phyloP scores from a whole-genome alignment of 2,797 vertebrate genomes.

The Megaceryle alcyon region DNA sequence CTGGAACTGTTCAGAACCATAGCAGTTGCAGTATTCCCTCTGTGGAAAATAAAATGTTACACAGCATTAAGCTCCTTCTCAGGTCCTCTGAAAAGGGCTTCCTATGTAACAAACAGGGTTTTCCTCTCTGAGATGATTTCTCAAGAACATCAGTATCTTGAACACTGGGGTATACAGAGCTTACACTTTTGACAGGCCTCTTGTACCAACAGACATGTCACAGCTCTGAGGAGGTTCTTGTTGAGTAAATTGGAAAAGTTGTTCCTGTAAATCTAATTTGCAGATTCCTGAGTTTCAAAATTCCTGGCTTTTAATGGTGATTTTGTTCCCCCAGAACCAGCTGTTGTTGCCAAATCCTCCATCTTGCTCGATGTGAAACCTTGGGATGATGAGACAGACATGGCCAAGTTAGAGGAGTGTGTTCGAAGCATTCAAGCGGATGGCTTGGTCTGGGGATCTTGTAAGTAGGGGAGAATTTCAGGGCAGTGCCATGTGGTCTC shows the following conservation, averaged over 20 bases:
- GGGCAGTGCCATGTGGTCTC: neutral
- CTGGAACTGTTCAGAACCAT: slow-evolving; percentile 76
- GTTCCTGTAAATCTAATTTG: neutral
- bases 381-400: slow-evolving; percentile 98
- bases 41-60: slow-evolving; percentile 82
- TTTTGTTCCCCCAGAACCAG: slow-evolving; percentile 82
- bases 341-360: slow-evolving; percentile 92
- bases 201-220: neutral
- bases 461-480: slow-evolving; percentile 79
- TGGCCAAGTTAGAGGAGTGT: slow-evolving; percentile 92
- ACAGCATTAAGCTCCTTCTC: slow-evolving; percentile 56
- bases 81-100: slow-evolving; percentile 44
- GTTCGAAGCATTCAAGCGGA: slow-evolving; percentile 92
- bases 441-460: slow-evolving; percentile 95
- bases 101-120: slow-evolving; percentile 72
- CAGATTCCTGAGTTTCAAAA: neutral
- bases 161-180: fast-evolving
- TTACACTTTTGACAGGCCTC: neutral
- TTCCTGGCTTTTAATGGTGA: neutral
- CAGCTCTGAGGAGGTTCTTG: neutral
- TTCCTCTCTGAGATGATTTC: fast-evolving
- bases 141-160: fast-evolving
- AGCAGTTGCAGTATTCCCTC: slow-evolving; percentile 84
- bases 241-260: neutral
- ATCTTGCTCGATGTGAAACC: slow-evolving; percentile 92